Conservation (phyloP, 2,797 vertebrate species). For the Trichosurus vulpecula region DNA sequence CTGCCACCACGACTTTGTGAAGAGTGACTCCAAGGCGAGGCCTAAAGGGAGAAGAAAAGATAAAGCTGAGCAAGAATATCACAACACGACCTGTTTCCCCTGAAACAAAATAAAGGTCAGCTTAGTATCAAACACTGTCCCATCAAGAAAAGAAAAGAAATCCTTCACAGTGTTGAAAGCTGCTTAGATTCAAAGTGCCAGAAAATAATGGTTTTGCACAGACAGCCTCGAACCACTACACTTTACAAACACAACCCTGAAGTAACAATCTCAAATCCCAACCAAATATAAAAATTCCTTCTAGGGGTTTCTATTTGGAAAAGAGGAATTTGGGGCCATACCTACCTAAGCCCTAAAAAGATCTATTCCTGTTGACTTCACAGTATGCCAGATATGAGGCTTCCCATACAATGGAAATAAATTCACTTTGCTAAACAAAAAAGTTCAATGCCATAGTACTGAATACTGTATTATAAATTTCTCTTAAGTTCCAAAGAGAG, state of each 20-base stretch:
- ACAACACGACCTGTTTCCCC: neutral
- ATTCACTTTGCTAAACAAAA: slow-evolving; percentile 14
- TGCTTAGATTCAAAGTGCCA: neutral
- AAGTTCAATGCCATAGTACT: neutral
- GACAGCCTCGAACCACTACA: neutral
- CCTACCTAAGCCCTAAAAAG: neutral
- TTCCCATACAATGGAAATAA: slow-evolving; percentile 43
- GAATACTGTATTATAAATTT: neutral
- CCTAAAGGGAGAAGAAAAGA: slow-evolving; percentile 83
- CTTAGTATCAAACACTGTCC: slow-evolving; percentile 8
- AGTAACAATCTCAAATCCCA: slow-evolving; percentile 40
- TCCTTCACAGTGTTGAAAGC: neutral
- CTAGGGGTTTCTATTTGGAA: slow-evolving; percentile 16
- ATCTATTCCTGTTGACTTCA: slow-evolving; percentile 19
- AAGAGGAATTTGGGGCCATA: slow-evolving; percentile 3
- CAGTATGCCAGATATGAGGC: slow-evolving; percentile 40
- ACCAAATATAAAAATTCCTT: slow-evolving; percentile 40
- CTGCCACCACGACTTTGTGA: slow-evolving; percentile 93
- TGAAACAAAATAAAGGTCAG: slow-evolving; percentile 15
- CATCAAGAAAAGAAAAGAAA: slow-evolving; percentile 4
- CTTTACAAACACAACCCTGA: neutral
- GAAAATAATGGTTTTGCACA: neutral
- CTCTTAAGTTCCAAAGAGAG: slow-evolving; percentile 21
- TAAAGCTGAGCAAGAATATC: slow-evolving; percentile 46
- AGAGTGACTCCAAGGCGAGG: slow-evolving; percentile 95